phyloP scores from a whole-genome alignment of 1,140 invertebrate species.

The Procambarus clarkii region DNA sequence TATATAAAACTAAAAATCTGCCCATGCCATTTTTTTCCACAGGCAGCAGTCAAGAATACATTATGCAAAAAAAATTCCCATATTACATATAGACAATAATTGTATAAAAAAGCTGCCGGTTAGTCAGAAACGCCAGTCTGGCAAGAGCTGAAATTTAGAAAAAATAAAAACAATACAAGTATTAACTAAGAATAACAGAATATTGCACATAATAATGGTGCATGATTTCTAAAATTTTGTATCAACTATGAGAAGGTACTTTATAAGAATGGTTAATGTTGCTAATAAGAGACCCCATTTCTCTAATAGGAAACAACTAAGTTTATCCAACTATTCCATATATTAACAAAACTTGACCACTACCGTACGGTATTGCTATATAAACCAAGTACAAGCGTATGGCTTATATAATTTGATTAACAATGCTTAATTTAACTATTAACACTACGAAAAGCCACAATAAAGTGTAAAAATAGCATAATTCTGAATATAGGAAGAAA shows the following conservation, averaged over 20 bases:
- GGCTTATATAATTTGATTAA: not conserved
- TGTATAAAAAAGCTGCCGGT: slow-evolving; percentile 60
- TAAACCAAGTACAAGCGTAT: not conserved
- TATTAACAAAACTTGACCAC: not conserved
- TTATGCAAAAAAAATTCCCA: slow-evolving; percentile 28
- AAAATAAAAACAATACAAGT: not conserved
- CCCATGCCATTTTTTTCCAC: slow-evolving; percentile 7
- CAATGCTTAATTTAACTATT: not conserved
- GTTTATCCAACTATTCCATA: not conserved
- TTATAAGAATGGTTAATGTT: not conserved
- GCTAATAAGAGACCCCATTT: not conserved
- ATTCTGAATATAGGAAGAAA: not conserved
- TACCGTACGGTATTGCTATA: not conserved
- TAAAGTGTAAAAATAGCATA: not conserved
- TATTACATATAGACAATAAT: slow-evolving; percentile 26
- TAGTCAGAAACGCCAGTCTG: slow-evolving; percentile 63
- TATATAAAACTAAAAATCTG: not conserved
- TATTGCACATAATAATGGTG: slow-evolving; percentile 27
- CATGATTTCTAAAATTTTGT: not conserved
- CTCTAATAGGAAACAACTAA: not conserved
- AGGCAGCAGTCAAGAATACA: not conserved
- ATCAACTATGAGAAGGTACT: not conserved
- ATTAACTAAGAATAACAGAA: slow-evolving; percentile 49
- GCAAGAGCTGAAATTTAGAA: slow-evolving; percentile 60
- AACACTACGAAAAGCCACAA: not conserved